These are phyloP conservation scores for Hirtodrosophila confusa DNA, from an alignment of 2,888 invertebrate species.

Conservation along the genomic window DNA sequence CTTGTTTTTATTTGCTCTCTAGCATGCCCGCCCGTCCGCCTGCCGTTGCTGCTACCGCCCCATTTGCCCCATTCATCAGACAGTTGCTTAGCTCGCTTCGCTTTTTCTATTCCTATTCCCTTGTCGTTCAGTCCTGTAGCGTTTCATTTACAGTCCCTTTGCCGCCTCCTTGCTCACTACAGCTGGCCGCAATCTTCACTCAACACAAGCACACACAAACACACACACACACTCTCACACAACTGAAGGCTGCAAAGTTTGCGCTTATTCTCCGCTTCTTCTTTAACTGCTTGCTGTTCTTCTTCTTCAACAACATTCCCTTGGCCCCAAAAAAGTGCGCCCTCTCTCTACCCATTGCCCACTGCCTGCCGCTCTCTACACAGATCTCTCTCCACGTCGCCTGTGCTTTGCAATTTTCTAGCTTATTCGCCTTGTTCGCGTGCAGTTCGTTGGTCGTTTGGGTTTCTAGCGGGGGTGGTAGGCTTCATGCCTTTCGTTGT, in stretches of 20 bases:
- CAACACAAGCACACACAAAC: constrained; percentile 19
- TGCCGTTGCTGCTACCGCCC: constrained; percentile 16
- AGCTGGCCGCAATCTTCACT: constrained; percentile 44
- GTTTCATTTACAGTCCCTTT: constrained; percentile 3
- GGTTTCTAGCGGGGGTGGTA: constrained; percentile 13
- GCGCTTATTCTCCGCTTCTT: constrained; percentile 38
- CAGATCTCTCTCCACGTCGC: constrained; percentile 18
- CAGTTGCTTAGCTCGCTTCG: constrained; percentile 44
- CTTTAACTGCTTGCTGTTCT: constrained; percentile 26
- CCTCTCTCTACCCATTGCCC: constrained; percentile 14
- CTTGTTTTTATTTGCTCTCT: constrained; percentile 56
- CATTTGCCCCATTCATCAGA: constrained; percentile 65
- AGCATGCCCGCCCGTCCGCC: constrained; percentile 21
- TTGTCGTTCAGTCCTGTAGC: constrained; percentile 44
- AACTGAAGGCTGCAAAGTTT: constrained; percentile 42
- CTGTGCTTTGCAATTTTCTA: constrained; percentile 72
- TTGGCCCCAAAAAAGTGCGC: constrained; percentile 52
- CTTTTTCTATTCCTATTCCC: constrained; percentile 49
- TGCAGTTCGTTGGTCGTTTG: constrained; percentile 66
- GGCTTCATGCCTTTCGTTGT: constrained; percentile 7
- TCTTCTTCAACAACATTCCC: constrained; percentile 48
- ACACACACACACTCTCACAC: constrained; percentile 6
- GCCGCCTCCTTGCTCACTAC: background rate
- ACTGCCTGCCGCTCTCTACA: constrained; percentile 17
- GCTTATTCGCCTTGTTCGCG: constrained; percentile 66